Conservation (phyloP, 2,888 invertebrate genomes). For the Crocallis elinguaria region DNA sequence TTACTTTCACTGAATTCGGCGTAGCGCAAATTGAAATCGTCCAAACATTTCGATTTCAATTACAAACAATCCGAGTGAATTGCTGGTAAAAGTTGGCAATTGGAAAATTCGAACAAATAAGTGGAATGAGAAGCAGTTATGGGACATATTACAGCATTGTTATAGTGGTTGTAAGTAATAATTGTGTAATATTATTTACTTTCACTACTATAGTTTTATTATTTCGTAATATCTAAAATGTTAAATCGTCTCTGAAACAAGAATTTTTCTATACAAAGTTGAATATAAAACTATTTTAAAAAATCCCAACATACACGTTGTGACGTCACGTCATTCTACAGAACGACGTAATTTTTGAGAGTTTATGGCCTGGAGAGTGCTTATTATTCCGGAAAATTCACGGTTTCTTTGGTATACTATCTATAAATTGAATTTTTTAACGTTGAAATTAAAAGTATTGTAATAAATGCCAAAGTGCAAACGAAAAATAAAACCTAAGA, state of each 20-base stretch:
- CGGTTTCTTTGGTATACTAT: no score
- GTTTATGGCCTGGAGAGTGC: no score
- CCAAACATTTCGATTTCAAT: constrained; percentile 31
- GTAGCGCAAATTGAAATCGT: constrained; percentile 27
- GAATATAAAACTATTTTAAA: neutral
- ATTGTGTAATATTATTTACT: neutral
- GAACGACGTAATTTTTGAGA: no score
- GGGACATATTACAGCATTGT: neutral
- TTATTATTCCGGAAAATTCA: no score
- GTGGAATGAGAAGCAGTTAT: neutral
- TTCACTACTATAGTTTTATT: constrained; percentile 1
- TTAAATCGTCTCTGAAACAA: no score
- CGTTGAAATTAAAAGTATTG: no score
- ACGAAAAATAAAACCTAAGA: no score
- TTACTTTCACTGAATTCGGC: constrained; percentile 35
- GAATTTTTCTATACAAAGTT: no score
- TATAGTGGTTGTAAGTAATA: neutral
- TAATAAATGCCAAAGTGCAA: no score
- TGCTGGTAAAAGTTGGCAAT: constrained; percentile 22
- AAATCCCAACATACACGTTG: no score
- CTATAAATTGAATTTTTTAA: no score
- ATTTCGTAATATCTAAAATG: neutral
- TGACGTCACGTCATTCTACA: no score
- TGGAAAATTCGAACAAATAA: constrained; percentile 8
- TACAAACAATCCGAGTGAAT: constrained; percentile 21